These are phyloP conservation scores for Enteromius argenteus DNA, from an alignment of 2,797 vertebrate species.

Conservation along the genomic window DNA sequence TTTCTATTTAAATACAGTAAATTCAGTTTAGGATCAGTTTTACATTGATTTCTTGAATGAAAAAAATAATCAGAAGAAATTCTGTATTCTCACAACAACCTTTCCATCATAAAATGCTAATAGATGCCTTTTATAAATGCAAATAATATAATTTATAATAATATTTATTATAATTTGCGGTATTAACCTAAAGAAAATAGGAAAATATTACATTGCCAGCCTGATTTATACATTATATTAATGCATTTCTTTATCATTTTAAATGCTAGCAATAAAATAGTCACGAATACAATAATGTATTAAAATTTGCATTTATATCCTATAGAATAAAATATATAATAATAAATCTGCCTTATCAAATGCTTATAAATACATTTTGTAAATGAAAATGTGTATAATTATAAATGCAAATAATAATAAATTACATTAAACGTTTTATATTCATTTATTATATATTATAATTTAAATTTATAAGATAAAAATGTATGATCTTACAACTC, in stretches of 20 bases:
- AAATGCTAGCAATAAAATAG: background rate
- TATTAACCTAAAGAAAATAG: background rate
- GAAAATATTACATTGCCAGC: too few relatives aligned
- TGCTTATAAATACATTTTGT: background rate
- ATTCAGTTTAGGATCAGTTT: background rate
- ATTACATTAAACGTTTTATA: background rate
- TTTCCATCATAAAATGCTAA: background rate
- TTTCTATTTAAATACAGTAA: background rate
- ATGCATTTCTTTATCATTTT: background rate
- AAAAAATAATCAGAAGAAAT: background rate
- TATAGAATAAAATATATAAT: background rate
- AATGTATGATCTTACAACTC: background rate
- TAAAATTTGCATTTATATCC: background rate
- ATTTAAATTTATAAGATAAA: background rate
- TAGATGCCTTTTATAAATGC: background rate
- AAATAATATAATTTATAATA: background rate
- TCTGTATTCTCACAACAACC: background rate
- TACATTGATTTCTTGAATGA: background rate
- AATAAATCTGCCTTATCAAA: background rate
- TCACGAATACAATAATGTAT: background rate
- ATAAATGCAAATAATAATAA: background rate
- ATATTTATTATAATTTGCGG: background rate
- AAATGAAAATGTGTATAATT: background rate
- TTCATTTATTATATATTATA: background rate
- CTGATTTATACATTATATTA: background rate